Conservation (phyloP, 2,797 vertebrate species). For the Trematomus bernacchii region DNA sequence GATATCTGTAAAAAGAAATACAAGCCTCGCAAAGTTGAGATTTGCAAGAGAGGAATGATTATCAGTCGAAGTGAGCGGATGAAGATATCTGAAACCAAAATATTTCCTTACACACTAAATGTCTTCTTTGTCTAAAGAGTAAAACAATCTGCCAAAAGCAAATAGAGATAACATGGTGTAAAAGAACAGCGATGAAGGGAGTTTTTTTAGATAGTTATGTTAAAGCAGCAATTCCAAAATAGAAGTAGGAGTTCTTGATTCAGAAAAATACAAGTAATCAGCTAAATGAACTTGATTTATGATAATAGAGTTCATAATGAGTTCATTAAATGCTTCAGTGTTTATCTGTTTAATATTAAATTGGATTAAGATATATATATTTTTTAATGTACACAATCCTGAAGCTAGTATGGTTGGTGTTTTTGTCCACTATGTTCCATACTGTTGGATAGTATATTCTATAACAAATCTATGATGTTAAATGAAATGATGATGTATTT, state of each 20-base stretch:
- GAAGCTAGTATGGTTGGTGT: too few relatives aligned
- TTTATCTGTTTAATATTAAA: too few relatives aligned
- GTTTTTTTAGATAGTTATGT: not conserved
- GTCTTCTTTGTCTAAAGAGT: not conserved
- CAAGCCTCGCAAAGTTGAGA: not conserved
- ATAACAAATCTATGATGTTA: too few relatives aligned
- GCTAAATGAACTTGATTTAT: not conserved
- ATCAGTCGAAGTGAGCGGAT: not conserved
- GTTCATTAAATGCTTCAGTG: too few relatives aligned
- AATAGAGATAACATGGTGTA: not conserved
- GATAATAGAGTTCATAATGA: too few relatives aligned
- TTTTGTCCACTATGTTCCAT: too few relatives aligned
- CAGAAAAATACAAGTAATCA: not conserved
- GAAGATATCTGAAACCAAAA: not conserved
- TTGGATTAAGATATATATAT: too few relatives aligned
- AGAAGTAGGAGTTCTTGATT: too few relatives aligned
- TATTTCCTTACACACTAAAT: not conserved
- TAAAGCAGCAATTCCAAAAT: too few relatives aligned
- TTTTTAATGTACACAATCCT: too few relatives aligned
- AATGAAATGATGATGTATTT: too few relatives aligned
- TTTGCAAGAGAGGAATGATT: not conserved
- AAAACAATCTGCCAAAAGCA: not conserved
- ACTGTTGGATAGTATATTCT: too few relatives aligned
- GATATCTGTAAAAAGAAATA: slow-evolving; percentile 15
- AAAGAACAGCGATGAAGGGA: not conserved